Conservation (phyloP, 2,888 invertebrate species). For the Leptinotarsa peninsularis region DNA sequence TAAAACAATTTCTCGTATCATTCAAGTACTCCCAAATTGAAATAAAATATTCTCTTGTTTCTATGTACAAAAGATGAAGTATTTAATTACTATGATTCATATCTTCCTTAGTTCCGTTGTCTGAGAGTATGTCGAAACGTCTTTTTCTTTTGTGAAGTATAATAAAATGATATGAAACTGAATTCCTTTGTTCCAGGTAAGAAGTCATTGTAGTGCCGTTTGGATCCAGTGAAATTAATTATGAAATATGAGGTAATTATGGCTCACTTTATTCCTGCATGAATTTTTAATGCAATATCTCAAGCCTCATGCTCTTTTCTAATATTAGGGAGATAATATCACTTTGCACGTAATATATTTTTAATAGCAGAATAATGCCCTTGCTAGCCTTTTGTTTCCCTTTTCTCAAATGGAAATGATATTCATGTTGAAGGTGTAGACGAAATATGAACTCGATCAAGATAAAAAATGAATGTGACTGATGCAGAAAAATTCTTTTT, state of each 20-base stretch:
- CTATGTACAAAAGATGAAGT: neutral
- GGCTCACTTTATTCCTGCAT: slow-evolving; percentile 28
- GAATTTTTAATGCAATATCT: slow-evolving; percentile 28
- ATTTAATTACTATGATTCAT: neutral
- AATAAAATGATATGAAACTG: slow-evolving; percentile 15
- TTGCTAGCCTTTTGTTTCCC: neutral
- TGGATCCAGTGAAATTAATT: slow-evolving; percentile 34
- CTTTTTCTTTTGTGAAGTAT: neutral
- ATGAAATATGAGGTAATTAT: slow-evolving; percentile 48
- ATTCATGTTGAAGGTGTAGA: neutral
- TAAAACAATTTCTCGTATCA: neutral
- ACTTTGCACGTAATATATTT: slow-evolving; percentile 14
- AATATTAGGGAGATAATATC: slow-evolving; percentile 18
- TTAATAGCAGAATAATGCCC: slow-evolving; percentile 14
- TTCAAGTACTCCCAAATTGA: too few relatives aligned
- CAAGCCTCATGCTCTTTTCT: slow-evolving; percentile 13
- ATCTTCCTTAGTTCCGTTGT: neutral
- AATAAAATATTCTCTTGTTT: too few relatives aligned
- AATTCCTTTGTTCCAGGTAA: slow-evolving; percentile 43
- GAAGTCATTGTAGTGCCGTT: slow-evolving; percentile 35
- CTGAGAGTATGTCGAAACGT: neutral
- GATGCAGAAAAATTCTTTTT: neutral
- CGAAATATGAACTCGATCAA: slow-evolving; percentile 3
- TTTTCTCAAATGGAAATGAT: neutral
- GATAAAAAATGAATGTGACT: neutral